Percentiles rank a stretch among this genome's conserved stretches.
These are phyloP conservation scores for Puffinus mauretanicus DNA, from an alignment of 2,113 vertebrate species.

Conservation along the genomic window DNA sequence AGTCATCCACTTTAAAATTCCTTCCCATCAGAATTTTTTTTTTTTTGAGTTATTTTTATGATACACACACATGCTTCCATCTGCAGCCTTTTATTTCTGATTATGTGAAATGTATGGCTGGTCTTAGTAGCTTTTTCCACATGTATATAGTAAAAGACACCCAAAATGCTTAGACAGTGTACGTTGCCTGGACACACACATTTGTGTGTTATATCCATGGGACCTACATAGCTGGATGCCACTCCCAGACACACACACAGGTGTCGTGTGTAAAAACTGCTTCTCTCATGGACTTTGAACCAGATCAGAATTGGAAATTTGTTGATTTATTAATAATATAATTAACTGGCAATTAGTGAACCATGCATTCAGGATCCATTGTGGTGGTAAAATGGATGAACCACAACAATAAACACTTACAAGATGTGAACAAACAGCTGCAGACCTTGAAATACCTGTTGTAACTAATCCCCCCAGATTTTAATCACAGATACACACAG, in stretches of 20 bases:
- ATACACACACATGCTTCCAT: not conserved
- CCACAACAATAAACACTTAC: not conserved
- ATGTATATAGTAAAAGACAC: not conserved
- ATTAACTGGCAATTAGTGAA: not conserved
- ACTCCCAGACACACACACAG: not conserved
- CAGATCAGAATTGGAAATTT: not conserved
- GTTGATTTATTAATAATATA: not conserved
- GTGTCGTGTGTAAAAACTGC: rapidly evolving
- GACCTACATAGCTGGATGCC: not conserved
- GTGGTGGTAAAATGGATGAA: not conserved
- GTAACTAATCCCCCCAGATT: not conserved
- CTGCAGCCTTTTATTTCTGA: not conserved
- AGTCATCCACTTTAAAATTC: conserved; percentile 44
- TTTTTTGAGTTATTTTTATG: conserved; percentile 40
- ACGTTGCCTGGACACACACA: rapidly evolving
- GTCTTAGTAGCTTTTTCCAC: not conserved
- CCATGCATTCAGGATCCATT: not conserved
- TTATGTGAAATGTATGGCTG: not conserved
- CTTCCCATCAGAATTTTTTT: not conserved
- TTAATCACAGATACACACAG: rapidly evolving
- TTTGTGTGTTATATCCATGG: not conserved
- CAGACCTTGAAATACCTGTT: not conserved
- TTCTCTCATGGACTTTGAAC: not conserved
- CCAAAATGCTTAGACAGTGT: not conserved
- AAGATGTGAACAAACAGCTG: not conserved